phyloP scores from a whole-genome alignment of 2,888 invertebrate species.

The Chironomus tentans region DNA sequence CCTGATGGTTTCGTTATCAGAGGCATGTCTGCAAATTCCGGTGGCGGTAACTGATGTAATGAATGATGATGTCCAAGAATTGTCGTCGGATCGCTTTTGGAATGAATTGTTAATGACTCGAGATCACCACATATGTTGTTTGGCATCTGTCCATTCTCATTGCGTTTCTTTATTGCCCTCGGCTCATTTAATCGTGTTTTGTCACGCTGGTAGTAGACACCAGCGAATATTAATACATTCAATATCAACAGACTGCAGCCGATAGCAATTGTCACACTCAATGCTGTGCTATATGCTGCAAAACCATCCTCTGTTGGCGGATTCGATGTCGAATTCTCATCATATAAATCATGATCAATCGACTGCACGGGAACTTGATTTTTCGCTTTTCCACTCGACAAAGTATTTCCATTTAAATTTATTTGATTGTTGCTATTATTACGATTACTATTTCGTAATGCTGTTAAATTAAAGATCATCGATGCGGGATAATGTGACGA shows the following conservation, averaged over 20 bases:
- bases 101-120: slow-evolving; percentile 48
- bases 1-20: slow-evolving; percentile 70
- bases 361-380: slow-evolving; percentile 31
- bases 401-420: not conserved
- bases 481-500: not conserved
- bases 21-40: slow-evolving; percentile 74
- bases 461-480: slow-evolving; percentile 4
- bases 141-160: slow-evolving; percentile 79
- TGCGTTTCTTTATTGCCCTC: slow-evolving; percentile 55
- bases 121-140: slow-evolving; percentile 81
- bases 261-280: slow-evolving; percentile 89
- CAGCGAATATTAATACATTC: slow-evolving; percentile 88
- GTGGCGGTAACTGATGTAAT: slow-evolving; percentile 69
- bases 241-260: slow-evolving; percentile 86
- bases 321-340: slow-evolving; percentile 40
- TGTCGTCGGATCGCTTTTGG: slow-evolving; percentile 61
- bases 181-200: slow-evolving; percentile 64
- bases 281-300: slow-evolving; percentile 80
- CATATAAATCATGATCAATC: slow-evolving; percentile 35
- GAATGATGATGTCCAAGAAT: slow-evolving; percentile 68
- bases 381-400: not conserved
- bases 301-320: slow-evolving; percentile 75
- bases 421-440: not conserved
- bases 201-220: slow-evolving; percentile 86
- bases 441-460: not conserved